These are phyloP conservation scores for Agriopis marginaria DNA, from an alignment of 2,888 invertebrate species.

Conservation along the genomic window DNA sequence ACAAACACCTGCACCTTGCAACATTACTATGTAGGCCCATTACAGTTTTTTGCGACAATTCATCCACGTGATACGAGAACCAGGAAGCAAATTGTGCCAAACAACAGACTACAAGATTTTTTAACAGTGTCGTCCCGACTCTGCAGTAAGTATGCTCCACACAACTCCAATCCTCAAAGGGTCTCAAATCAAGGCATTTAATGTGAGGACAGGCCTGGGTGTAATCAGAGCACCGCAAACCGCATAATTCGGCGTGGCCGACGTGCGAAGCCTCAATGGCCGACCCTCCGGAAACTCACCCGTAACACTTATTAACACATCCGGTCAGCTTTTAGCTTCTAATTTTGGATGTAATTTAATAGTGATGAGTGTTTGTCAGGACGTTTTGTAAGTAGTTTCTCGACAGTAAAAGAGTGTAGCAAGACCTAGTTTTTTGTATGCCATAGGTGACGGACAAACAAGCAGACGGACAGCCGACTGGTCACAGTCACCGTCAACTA, in stretches of 20 bases:
- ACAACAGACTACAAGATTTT: background rate
- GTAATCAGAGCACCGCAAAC: slow-evolving; percentile 46
- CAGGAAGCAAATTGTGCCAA: background rate
- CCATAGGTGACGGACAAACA: too few species aligned
- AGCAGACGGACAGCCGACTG: too few species aligned
- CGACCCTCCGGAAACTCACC: slow-evolving; percentile 44
- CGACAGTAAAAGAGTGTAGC: too few species aligned
- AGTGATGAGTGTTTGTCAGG: slow-evolving; percentile 21
- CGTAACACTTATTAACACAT: slow-evolving; percentile 47
- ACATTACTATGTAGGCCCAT: too few species aligned
- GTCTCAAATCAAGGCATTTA: slow-evolving; percentile 37
- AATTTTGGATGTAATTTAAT: slow-evolving; percentile 33
- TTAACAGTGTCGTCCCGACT: background rate
- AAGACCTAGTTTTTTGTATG: too few species aligned
- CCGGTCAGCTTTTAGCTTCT: slow-evolving; percentile 36
- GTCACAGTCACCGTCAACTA: too few species aligned
- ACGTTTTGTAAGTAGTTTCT: background rate
- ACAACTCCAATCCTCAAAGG: slow-evolving; percentile 13
- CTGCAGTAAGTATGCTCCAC: background rate
- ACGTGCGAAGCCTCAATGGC: slow-evolving; percentile 38
- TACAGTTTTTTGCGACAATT: too few species aligned
- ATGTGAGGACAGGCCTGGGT: slow-evolving; percentile 36
- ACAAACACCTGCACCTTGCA: too few species aligned
- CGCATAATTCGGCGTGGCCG: slow-evolving; percentile 43
- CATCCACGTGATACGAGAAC: too few species aligned